phyloP scores from a whole-genome alignment of 2,888 invertebrate species.

The Scelioninae gen. 1 region DNA sequence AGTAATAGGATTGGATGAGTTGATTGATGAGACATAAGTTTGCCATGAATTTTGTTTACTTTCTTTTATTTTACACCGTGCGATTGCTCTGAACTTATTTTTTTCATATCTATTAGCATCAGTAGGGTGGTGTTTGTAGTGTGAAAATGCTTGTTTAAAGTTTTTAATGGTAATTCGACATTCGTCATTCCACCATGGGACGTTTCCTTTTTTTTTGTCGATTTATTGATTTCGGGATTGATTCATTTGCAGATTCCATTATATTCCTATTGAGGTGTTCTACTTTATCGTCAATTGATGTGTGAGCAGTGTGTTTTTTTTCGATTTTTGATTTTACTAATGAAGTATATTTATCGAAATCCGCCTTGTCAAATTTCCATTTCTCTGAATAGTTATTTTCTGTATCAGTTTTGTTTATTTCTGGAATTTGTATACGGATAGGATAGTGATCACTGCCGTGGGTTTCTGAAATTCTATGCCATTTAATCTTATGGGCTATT shows the following conservation, averaged over 20 bases:
- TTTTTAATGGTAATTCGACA: background rate
- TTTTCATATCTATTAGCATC: conserved; percentile 2
- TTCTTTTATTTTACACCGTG: conserved; percentile 27
- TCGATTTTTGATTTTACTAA: no score
- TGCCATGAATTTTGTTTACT: conserved; percentile 43
- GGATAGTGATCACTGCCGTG: no score
- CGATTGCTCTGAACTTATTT: background rate
- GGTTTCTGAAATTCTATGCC: no score
- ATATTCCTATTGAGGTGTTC: conserved; percentile 42
- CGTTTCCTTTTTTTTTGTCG: background rate
- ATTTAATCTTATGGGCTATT: no score
- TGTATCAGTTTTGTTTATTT: background rate
- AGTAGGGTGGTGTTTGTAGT: background rate
- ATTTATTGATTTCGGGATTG: conserved; percentile 46
- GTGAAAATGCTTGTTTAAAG: background rate
- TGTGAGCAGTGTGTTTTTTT: no score
- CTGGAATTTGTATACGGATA: background rate
- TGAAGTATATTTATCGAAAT: conserved; percentile 39
- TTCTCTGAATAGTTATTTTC: conserved; percentile 7
- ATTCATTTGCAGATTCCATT: conserved; percentile 37
- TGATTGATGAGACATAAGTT: background rate
- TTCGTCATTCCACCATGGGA: conserved; percentile 23
- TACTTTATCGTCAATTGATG: no score
- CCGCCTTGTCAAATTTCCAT: conserved; percentile 64
- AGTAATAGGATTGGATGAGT: background rate